Percentiles rank a stretch among this genome's conserved stretches.
phyloP scores from a whole-genome alignment of 2,888 invertebrate species.

The Hirtodrosophila histrioides region DNA sequence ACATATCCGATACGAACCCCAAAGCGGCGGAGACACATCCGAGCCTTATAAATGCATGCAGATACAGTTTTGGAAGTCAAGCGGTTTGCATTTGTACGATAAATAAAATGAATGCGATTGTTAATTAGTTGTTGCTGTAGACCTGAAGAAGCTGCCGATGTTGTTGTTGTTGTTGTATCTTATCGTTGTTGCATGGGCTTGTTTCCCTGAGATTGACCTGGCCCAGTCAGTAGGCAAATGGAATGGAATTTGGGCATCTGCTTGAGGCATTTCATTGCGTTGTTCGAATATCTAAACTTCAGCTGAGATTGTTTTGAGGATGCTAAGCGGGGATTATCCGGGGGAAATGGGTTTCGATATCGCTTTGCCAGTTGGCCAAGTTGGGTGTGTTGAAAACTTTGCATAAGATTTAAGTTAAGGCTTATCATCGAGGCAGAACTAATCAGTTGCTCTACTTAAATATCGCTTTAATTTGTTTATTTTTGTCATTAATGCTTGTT shows the following conservation, averaged over 20 bases:
- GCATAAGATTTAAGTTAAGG: slow-evolving; percentile 1
- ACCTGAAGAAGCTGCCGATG: slow-evolving; percentile 44
- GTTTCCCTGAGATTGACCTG: slow-evolving; percentile 55
- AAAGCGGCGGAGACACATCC: slow-evolving; percentile 18
- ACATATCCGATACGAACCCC: slow-evolving; percentile 9
- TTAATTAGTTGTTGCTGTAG: slow-evolving; percentile 76
- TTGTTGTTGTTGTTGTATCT: slow-evolving; percentile 52
- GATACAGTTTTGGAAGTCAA: slow-evolving; percentile 80
- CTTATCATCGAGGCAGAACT: not conserved
- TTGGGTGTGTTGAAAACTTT: not conserved
- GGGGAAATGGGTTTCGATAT: slow-evolving; percentile 20
- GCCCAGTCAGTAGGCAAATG: slow-evolving; percentile 59
- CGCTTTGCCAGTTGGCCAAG: not conserved
- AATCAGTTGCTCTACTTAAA: slow-evolving; percentile 18
- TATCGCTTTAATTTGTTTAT: slow-evolving; percentile 2
- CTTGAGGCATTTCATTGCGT: slow-evolving; percentile 39
- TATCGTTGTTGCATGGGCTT: slow-evolving; percentile 67
- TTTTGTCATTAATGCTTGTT: too few relatives aligned
- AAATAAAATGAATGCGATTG: slow-evolving; percentile 80
- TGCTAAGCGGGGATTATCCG: slow-evolving; percentile 45
- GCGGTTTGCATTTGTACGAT: slow-evolving; percentile 79
- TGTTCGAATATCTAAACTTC: slow-evolving; percentile 32
- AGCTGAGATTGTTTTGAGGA: slow-evolving; percentile 28
- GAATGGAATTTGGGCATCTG: slow-evolving; percentile 56
- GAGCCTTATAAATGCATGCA: slow-evolving; percentile 74